Evolutionary conservation across 2,113 vertebrate genomes (phyloP).

Genomic region (Equus quagga): DNA sequence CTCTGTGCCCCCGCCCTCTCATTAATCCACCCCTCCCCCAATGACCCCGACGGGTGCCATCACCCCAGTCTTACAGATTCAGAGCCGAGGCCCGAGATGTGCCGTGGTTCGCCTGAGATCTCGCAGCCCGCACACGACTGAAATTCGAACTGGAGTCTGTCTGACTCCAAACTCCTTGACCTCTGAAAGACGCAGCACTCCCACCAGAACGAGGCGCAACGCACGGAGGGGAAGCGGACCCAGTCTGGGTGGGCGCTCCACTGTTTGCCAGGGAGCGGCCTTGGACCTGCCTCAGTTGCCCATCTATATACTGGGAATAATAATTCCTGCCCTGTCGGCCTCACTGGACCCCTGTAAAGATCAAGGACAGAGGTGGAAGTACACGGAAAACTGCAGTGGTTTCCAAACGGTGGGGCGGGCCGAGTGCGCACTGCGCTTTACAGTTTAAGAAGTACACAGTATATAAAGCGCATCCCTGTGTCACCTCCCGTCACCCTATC

Average conservation of each 20-base stretch:
- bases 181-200: neutral
- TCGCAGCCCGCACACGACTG: neutral
- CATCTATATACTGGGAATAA: neutral
- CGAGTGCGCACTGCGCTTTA: neutral
- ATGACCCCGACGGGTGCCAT: neutral
- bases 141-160: neutral
- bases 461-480: neutral
- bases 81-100: neutral
- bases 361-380: neutral
- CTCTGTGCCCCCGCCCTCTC: neutral
- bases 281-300: neutral
- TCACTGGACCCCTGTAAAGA: neutral
- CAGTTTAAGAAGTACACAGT: neutral
- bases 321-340: neutral
- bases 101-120: neutral
- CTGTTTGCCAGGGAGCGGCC: neutral
- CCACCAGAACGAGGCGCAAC: neutral
- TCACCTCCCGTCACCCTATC: neutral
- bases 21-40: neutral
- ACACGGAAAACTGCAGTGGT: neutral
- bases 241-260: too few species aligned
- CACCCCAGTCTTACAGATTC: neutral
- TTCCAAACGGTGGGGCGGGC: neutral
- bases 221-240: rapidly evolving
- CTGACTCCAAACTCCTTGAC: neutral